These are phyloP conservation scores for Thereva unica DNA, from an alignment of 2,888 invertebrate genomes.

Conservation along the genomic window DNA sequence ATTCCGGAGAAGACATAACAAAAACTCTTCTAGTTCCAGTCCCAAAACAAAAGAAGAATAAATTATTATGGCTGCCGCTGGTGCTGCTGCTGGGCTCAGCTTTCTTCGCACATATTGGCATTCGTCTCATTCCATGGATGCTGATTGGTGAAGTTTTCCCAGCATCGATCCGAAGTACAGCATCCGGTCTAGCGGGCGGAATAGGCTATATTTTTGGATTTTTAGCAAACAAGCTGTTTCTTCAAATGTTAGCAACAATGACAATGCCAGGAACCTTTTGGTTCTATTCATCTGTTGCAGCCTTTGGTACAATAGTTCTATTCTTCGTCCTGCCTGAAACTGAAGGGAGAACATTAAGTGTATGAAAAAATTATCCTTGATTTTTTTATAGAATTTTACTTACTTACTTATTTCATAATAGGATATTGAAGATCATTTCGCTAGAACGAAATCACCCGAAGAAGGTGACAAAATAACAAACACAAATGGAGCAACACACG, in stretches of 20 bases:
- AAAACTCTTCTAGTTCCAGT: slow-evolving; percentile 49
- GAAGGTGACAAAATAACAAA: not conserved
- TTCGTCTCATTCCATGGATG: slow-evolving; percentile 78
- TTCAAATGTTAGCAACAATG: slow-evolving; percentile 66
- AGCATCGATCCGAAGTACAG: slow-evolving; percentile 69
- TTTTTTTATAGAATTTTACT: not conserved
- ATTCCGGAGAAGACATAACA: slow-evolving; percentile 38
- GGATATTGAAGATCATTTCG: slow-evolving; percentile 22
- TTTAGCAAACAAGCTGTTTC: slow-evolving; percentile 73
- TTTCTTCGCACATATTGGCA: slow-evolving; percentile 70
- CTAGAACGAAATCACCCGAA: not conserved
- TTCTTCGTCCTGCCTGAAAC: slow-evolving; percentile 79
- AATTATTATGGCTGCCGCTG: slow-evolving; percentile 70
- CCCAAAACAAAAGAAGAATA: slow-evolving; percentile 59
- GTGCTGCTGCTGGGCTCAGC: slow-evolving; percentile 68
- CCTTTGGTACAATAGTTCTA: slow-evolving; percentile 67
- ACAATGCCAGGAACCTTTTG: slow-evolving; percentile 75
- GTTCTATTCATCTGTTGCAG: slow-evolving; percentile 67
- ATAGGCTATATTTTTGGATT: slow-evolving; percentile 78
- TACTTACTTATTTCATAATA: not conserved
- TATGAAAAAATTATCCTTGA: not conserved
- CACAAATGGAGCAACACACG: not conserved
- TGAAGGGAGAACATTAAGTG: slow-evolving; percentile 67
- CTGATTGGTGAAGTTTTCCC: slow-evolving; percentile 78
- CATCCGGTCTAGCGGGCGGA: slow-evolving; percentile 74